These are phyloP conservation scores for Chaetogeoica ovagalla DNA, from an alignment of 2,888 invertebrate species.

Conservation along the genomic window DNA sequence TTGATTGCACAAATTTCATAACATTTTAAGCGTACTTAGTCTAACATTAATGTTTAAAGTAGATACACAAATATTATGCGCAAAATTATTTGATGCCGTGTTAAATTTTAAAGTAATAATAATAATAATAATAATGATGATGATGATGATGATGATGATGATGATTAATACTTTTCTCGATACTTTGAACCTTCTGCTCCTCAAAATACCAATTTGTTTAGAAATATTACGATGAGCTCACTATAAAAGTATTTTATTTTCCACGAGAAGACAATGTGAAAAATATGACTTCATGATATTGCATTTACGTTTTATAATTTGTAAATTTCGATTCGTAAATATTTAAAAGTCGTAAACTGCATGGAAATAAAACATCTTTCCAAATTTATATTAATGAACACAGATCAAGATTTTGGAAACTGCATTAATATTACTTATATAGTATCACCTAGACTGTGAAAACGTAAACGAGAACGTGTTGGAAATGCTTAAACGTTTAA, in stretches of 20 bases:
- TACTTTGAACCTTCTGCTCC: neutral
- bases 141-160: neutral
- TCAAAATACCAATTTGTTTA: neutral
- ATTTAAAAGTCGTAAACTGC: too few relatives aligned
- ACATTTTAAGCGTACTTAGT: too few relatives aligned
- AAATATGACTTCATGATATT: neutral
- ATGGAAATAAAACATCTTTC: neutral
- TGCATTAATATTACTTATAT: conserved; percentile 11
- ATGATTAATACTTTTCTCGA: neutral
- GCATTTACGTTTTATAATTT: neutral
- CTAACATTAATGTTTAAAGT: too few relatives aligned
- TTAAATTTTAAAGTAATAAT: too few relatives aligned
- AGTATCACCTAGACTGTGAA: neutral
- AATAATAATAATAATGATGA: too few relatives aligned
- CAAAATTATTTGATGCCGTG: too few relatives aligned
- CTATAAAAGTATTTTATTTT: neutral
- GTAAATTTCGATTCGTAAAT: neutral
- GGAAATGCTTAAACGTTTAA: conserved; percentile 11
- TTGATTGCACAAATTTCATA: too few relatives aligned
- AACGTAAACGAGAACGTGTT: conserved; percentile 3
- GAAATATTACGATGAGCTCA: neutral
- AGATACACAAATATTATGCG: too few relatives aligned
- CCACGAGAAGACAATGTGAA: too few relatives aligned
- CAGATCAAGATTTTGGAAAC: neutral
- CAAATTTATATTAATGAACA: conserved; percentile 19